Percentiles rank a stretch among this genome's conserved stretches.
Conservation (phyloP, 2,888 invertebrate genomes). For the Salticus scenicus region DNA sequence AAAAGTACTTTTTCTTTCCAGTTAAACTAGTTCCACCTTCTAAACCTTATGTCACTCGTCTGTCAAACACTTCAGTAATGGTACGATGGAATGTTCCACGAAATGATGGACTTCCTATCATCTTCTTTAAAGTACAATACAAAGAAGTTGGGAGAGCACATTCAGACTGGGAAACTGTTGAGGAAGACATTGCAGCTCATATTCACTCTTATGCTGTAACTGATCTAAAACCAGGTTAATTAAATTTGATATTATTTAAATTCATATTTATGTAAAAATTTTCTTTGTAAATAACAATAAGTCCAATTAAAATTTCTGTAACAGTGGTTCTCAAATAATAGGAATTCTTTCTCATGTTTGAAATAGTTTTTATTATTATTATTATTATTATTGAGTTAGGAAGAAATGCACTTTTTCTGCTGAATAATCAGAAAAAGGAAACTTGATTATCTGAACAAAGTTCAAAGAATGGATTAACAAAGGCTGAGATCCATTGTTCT, state of each 20-base stretch:
- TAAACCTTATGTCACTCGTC: constrained; percentile 88
- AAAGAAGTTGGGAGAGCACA: constrained; percentile 79
- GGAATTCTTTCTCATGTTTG: too few relatives aligned
- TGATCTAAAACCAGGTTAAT: constrained; percentile 82
- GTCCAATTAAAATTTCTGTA: too few relatives aligned
- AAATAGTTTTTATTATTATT: too few relatives aligned
- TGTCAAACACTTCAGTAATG: constrained; percentile 93
- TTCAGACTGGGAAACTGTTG: constrained; percentile 85
- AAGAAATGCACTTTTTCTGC: too few relatives aligned
- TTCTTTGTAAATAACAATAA: too few relatives aligned
- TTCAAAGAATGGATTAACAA: too few relatives aligned
- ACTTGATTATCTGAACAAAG: too few relatives aligned
- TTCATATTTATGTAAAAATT: background rate
- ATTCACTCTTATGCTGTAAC: constrained; percentile 86
- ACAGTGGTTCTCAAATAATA: too few relatives aligned
- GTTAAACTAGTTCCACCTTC: constrained; percentile 89
- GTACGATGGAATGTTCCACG: constrained; percentile 90
- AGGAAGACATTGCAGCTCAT: constrained; percentile 86
- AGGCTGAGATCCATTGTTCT: too few relatives aligned
- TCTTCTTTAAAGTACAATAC: constrained; percentile 92
- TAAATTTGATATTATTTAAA: background rate
- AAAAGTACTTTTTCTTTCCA: constrained; percentile 74
- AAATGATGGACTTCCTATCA: constrained; percentile 87
- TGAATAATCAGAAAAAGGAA: too few relatives aligned
- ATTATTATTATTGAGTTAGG: too few relatives aligned